phyloP scores from a whole-genome alignment of 2,797 vertebrate species.

The Otolemur crassicaudatus region DNA sequence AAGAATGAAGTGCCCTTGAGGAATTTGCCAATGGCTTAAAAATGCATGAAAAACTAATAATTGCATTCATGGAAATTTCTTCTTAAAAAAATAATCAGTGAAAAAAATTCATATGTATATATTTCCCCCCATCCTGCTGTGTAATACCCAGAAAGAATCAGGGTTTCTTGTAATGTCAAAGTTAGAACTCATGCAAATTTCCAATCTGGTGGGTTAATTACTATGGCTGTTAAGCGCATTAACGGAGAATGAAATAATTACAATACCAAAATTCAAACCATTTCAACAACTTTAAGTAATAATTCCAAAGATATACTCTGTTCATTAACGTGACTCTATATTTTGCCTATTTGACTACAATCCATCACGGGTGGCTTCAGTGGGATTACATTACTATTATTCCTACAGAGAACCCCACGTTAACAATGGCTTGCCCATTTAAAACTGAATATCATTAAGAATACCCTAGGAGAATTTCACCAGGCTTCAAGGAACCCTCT shows the following conservation, averaged over 20 bases:
- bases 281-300: slow-evolving; percentile 82
- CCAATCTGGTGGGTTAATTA: slow-evolving; percentile 82
- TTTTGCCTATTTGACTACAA: slow-evolving; percentile 84
- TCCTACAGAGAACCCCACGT: slow-evolving; percentile 80
- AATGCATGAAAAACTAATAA: neutral
- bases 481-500: slow-evolving; percentile 84
- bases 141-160: slow-evolving; percentile 69
- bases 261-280: slow-evolving; percentile 79
- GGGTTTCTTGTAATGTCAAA: slow-evolving; percentile 70
- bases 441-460: slow-evolving; percentile 87
- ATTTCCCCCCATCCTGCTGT: neutral
- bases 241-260: slow-evolving; percentile 84
- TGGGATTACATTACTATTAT: slow-evolving; percentile 88
- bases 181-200: slow-evolving; percentile 80
- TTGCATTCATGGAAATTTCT: neutral
- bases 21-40: slow-evolving; percentile 56
- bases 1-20: slow-evolving; percentile 49
- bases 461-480: slow-evolving; percentile 85
- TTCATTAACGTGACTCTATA: slow-evolving; percentile 83
- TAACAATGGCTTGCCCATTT: slow-evolving; percentile 86
- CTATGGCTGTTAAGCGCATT: slow-evolving; percentile 82
- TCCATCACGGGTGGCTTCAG: slow-evolving; percentile 83
- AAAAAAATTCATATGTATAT: neutral
- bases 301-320: slow-evolving; percentile 80
- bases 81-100: slow-evolving; percentile 29